A percentile compares a stretch with the other conserved stretches of the same genome.
These are phyloP conservation scores for Platygyra sinensis DNA, from an alignment of 64 coral and sea anemone species.

Conservation along the genomic window DNA sequence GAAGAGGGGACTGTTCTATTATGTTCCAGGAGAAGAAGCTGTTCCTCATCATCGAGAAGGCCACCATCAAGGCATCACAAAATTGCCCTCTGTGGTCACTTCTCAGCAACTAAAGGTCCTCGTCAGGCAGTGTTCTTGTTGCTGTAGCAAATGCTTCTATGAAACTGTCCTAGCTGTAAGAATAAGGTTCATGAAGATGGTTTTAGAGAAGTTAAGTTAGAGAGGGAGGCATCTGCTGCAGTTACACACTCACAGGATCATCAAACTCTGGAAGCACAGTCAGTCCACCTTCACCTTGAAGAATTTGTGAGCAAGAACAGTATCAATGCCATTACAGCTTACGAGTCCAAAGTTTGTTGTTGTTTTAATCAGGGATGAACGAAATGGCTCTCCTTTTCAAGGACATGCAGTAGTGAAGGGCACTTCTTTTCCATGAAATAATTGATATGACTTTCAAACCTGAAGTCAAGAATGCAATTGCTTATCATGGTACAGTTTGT, in stretches of 20 bases:
- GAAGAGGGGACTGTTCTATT: slow-evolving; percentile 45
- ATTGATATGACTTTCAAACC: slow-evolving; percentile 28
- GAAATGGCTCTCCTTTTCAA: slow-evolving; percentile 25
- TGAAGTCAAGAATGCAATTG: not conserved
- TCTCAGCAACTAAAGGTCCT: slow-evolving; percentile 29
- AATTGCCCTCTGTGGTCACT: slow-evolving; percentile 37
- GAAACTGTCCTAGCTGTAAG: slow-evolving; percentile 16
- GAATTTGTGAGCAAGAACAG: slow-evolving; percentile 52
- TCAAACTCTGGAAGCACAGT: slow-evolving; percentile 7
- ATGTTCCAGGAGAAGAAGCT: slow-evolving; percentile 43
- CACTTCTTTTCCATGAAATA: slow-evolving; percentile 10
- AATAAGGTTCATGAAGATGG: slow-evolving; percentile 47
- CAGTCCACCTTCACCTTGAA: slow-evolving; percentile 48
- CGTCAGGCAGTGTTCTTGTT: not conserved
- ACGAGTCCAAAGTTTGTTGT: slow-evolving; percentile 11
- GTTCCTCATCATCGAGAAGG: slow-evolving; percentile 40
- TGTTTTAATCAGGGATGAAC: not conserved
- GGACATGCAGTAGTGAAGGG: slow-evolving; percentile 27
- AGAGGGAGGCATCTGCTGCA: slow-evolving; percentile 32
- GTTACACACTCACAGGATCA: not conserved
- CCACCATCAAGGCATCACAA: not conserved
- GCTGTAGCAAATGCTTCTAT: slow-evolving; percentile 23
- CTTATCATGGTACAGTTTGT: slow-evolving; percentile 52
- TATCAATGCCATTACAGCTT: slow-evolving; percentile 40
- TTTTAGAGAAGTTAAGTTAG: slow-evolving; percentile 2